Evolutionary conservation across 2,797 vertebrate genomes (phyloP).

Genomic region (Phataginus tricuspis): DNA sequence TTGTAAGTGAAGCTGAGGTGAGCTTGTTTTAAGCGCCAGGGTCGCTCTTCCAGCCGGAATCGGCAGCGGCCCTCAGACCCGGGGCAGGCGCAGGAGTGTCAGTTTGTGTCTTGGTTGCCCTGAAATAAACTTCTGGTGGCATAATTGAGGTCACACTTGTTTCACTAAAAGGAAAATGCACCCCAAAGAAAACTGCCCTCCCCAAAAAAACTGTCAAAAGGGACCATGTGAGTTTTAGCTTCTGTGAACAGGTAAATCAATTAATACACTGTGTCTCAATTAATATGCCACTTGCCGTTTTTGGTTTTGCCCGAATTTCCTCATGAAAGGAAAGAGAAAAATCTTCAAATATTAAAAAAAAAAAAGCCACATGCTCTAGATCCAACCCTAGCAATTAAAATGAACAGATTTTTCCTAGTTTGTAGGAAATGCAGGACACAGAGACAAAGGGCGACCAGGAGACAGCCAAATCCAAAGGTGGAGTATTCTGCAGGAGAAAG

Average conservation of each 20-base stretch:
- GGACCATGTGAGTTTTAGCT: background rate
- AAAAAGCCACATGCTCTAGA: background rate
- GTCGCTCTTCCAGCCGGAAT: too few relatives aligned
- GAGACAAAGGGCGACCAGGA: background rate
- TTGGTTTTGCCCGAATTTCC: background rate
- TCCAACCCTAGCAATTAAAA: background rate
- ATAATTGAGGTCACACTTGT: background rate
- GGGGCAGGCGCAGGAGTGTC: rapidly evolving
- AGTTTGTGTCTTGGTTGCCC: background rate
- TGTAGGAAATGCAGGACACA: background rate
- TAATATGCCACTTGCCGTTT: background rate
- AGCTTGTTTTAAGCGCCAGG: rapidly evolving
- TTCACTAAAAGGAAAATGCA: background rate
- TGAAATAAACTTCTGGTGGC: background rate
- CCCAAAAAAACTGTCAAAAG: background rate
- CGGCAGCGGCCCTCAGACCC: background rate
- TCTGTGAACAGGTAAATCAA: background rate
- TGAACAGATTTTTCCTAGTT: background rate
- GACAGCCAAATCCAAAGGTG: background rate
- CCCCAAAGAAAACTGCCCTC: background rate
- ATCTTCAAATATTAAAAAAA: background rate
- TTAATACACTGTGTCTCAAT: background rate
- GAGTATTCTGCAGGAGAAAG: background rate
- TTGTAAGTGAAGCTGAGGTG: background rate
- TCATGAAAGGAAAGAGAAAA: background rate